phyloP scores from a whole-genome alignment of 2,113 vertebrate species.

The pig (Sus scrofa) region DNA sequence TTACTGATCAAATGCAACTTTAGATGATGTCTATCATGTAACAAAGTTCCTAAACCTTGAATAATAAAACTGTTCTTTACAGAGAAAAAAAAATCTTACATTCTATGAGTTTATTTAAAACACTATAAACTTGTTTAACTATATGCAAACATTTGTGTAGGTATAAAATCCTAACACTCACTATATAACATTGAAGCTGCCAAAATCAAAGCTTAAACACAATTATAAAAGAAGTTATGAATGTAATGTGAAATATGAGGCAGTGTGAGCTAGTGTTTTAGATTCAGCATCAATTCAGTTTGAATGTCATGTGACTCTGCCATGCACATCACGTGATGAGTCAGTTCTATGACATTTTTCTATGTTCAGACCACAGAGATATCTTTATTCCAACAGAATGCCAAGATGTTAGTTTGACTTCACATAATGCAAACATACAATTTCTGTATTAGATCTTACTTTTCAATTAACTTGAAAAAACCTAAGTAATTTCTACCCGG shows the following conservation, averaged over 20 bases:
- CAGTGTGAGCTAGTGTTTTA: background rate
- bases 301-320: background rate
- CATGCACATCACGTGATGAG: rapidly evolving
- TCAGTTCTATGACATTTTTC: background rate
- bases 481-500: background rate
- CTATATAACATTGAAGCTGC: background rate
- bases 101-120: background rate
- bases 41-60: background rate
- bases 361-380: background rate
- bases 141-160: background rate
- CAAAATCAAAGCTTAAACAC: background rate
- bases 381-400: background rate
- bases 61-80: background rate
- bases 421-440: background rate
- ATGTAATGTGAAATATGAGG: background rate
- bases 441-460: background rate
- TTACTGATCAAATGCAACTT: background rate
- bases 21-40: background rate
- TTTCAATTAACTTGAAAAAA: background rate
- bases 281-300: too few species aligned
- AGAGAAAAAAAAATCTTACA: background rate
- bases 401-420: background rate
- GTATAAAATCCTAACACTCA: background rate
- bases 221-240: background rate
- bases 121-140: background rate